These are phyloP conservation scores for Ophion ventricosus DNA, from an alignment of 2,888 invertebrate species.

Conservation along the genomic window DNA sequence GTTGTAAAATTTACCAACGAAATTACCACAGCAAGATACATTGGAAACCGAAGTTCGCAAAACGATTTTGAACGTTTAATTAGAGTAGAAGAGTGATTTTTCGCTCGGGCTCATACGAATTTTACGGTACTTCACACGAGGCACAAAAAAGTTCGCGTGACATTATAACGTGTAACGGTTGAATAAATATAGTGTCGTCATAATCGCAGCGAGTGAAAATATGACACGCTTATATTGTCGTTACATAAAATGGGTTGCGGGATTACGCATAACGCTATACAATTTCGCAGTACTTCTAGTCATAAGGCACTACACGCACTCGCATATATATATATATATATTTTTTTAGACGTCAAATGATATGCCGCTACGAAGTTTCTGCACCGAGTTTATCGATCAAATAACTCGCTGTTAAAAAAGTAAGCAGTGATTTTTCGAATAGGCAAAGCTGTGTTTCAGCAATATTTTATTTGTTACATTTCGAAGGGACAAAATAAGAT, in stretches of 20 bases:
- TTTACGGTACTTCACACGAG: conserved; percentile 40
- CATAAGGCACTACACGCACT: background rate
- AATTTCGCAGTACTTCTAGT: conserved; percentile 61
- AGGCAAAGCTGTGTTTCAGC: too few relatives aligned
- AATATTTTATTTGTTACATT: too few relatives aligned
- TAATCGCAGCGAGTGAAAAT: conserved; percentile 53
- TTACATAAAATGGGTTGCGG: conserved; percentile 71
- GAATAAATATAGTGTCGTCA: conserved; percentile 33
- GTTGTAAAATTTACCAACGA: conserved; percentile 21
- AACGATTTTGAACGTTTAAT: background rate
- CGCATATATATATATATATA: background rate
- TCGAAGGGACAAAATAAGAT: too few relatives aligned
- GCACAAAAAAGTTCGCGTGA: conserved; percentile 24
- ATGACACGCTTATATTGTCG: conserved; percentile 62
- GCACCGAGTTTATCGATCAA: too few relatives aligned
- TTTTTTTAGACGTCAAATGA: too few relatives aligned
- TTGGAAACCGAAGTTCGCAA: background rate
- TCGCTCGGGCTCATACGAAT: background rate
- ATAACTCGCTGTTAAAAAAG: too few relatives aligned
- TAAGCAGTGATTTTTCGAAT: too few relatives aligned
- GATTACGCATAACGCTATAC: conserved; percentile 67
- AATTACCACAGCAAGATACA: background rate
- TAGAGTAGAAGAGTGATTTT: background rate
- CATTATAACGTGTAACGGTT: conserved; percentile 52
- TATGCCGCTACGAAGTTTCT: too few relatives aligned